Evolutionary conservation across 37 sponge, comb jelly and placozoan genomes (phyloP).

Genomic region (Ephydatia muelleri): DNA sequence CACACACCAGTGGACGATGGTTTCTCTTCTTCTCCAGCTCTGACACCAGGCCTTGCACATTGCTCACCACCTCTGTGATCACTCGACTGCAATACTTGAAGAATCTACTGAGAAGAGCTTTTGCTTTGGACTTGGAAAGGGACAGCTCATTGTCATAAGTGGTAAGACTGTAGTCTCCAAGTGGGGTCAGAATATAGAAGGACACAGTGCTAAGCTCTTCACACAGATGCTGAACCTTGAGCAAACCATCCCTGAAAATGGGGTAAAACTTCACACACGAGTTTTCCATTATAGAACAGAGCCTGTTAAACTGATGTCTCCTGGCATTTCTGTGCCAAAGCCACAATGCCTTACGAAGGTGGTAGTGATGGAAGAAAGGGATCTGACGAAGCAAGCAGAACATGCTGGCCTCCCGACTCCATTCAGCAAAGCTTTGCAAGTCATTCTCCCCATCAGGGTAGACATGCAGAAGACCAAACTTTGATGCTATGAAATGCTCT

Average conservation of each 20-base stretch:
- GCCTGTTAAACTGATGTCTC: conserved; percentile 19
- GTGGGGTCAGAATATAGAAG: conserved; percentile 16
- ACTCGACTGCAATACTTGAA: conserved; percentile 63
- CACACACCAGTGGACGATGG: conserved; percentile 65
- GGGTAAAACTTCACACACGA: conserved; percentile 37
- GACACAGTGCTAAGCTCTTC: conserved; percentile 57
- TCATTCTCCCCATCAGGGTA: conserved; percentile 63
- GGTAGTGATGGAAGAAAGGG: conserved; percentile 59
- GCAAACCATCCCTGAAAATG: conserved; percentile 30
- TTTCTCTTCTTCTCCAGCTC: conserved; percentile 35
- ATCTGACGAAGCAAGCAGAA: conserved; percentile 49
- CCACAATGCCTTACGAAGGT: conserved; percentile 46
- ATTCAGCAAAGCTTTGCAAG: conserved; percentile 70
- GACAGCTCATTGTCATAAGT: conserved; percentile 2
- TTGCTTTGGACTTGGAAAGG: neutral
- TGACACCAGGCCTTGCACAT: neutral
- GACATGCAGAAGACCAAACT: conserved; percentile 81
- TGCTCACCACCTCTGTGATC: conserved; percentile 22
- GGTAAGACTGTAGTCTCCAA: conserved; percentile 21
- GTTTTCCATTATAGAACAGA: neutral
- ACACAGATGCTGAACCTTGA: conserved; percentile 42
- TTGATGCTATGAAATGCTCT: conserved; percentile 76
- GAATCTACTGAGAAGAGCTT: conserved; percentile 33
- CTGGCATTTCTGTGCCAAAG: conserved; percentile 60
- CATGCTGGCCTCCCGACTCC: conserved; percentile 74